Base-by-base conservation (phyloP, 2,797 vertebrate genomes). In the Mallotus villosus region DNA sequence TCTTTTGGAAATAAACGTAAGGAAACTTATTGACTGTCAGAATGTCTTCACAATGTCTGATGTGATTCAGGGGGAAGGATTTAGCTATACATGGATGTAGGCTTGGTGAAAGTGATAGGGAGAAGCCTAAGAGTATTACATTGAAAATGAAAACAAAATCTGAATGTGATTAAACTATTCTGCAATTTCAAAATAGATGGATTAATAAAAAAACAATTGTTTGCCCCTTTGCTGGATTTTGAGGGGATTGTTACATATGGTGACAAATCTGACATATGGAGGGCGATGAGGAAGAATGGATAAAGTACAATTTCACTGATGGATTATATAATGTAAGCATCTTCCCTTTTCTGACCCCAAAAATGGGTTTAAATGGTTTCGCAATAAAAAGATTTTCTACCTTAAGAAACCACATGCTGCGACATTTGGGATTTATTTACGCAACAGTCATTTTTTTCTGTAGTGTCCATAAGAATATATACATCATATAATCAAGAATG, bases 381-480 rank as follows among this genome's bases (percentile, higher is more conserved):
- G 81, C 84, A 81, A 90, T 79, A 84, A 74, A 78, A 83, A 83
- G 71, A 81, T 80, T 77, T 78, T 53, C 86, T 75, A 74, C 75
- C 72, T 77, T 41, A 59, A 71, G 70, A 73, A 67, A 81, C 77
- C 70, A 81, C 78, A 84, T 73, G 24, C 29, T 53, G 64, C 41
- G 34, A 82, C 86, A 85, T 87, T 87, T 74, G 41, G 80, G 86
- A 85, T 87, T 88, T 87, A 83, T 86, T 86, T 88, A 84, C 84
- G 83, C 84, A 88, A 81, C 84, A 85, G 80, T 87, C 78, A 86
- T 89, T 89, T 90, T 87, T 91, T 74, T 89, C 90, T 80, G 86
- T 84, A 88, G 79, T 82, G 85, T 81, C 86, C 83, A 73, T 82
- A 88, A 85, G 78, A 90, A 91, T 91, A 93, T 93, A 92, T 92